These are phyloP conservation scores for Butorides virescens DNA, from an alignment of 2,113 vertebrate species.

Conservation along the genomic window DNA sequence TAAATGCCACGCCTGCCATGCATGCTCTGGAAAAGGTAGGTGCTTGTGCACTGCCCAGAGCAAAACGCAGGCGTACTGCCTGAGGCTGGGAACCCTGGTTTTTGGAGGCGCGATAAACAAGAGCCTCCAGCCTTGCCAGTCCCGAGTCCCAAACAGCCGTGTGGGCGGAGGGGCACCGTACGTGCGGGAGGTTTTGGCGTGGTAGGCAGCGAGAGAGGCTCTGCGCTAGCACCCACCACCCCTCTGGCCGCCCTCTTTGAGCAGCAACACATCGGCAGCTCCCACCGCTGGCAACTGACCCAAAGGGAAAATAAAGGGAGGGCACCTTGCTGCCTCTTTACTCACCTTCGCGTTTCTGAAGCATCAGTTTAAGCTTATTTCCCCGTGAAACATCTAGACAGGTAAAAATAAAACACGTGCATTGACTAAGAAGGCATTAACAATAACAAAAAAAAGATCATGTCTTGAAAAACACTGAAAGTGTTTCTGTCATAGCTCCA, in stretches of 20 bases:
- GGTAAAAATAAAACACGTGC: background rate
- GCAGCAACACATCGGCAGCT: fast-evolving
- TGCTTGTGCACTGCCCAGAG: background rate
- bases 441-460: background rate
- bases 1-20: background rate
- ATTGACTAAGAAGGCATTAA: background rate
- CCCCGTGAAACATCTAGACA: constrained; percentile 76
- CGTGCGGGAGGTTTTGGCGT: background rate
- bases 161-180: background rate
- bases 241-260: background rate
- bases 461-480: background rate
- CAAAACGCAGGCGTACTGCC: fast-evolving
- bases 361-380: constrained; percentile 81
- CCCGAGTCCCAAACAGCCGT: fast-evolving
- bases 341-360: constrained; percentile 83
- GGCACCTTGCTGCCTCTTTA: background rate
- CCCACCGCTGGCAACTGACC: fast-evolving
- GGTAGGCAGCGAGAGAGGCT: fast-evolving
- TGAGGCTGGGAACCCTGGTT: fast-evolving
- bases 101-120: background rate
- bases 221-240: fast-evolving
- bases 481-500: background rate
- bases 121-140: background rate
- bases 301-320: background rate
- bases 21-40: fast-evolving